phyloP scores from a whole-genome alignment of 2,888 invertebrate genomes.

The Drosophila neotestacea region DNA sequence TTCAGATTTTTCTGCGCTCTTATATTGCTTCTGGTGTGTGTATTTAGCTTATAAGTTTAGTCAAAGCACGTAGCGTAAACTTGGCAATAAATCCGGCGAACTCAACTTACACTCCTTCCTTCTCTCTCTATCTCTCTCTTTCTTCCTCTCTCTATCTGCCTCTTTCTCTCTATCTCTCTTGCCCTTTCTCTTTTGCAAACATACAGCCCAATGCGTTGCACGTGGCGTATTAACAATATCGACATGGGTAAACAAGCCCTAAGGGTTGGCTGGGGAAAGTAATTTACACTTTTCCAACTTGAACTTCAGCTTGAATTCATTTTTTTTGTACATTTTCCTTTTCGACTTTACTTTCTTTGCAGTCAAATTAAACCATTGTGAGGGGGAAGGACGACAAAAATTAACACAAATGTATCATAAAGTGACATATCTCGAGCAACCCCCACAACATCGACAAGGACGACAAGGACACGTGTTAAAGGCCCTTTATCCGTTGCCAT shows the following conservation, averaged over 20 bases:
- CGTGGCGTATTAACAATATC: conserved; percentile 78
- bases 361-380: conserved; percentile 59
- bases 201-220: conserved; percentile 54
- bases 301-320: conserved; percentile 38
- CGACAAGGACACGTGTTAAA: conserved; percentile 73
- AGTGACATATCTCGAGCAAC: conserved; percentile 67
- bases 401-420: conserved; percentile 80
- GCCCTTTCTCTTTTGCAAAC: conserved; percentile 2
- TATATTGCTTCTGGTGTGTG: conserved; percentile 41
- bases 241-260: conserved; percentile 76
- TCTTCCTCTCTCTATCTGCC: conserved; percentile 7
- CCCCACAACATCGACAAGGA: conserved; percentile 28
- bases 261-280: conserved; percentile 56
- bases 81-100: conserved; percentile 77
- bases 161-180: not conserved
- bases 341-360: conserved; percentile 28
- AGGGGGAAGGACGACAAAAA: conserved; percentile 53
- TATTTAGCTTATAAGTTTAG: conserved; percentile 82
- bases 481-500: conserved; percentile 61
- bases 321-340: conserved; percentile 37
- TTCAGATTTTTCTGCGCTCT: conserved; percentile 25
- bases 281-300: conserved; percentile 76
- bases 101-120: conserved; percentile 41
- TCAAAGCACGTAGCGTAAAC: conserved; percentile 84
- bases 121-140: conserved; percentile 5